Evolutionary conservation across 2,113 vertebrate genomes (phyloP).

Genomic region (Bubo bubo): DNA sequence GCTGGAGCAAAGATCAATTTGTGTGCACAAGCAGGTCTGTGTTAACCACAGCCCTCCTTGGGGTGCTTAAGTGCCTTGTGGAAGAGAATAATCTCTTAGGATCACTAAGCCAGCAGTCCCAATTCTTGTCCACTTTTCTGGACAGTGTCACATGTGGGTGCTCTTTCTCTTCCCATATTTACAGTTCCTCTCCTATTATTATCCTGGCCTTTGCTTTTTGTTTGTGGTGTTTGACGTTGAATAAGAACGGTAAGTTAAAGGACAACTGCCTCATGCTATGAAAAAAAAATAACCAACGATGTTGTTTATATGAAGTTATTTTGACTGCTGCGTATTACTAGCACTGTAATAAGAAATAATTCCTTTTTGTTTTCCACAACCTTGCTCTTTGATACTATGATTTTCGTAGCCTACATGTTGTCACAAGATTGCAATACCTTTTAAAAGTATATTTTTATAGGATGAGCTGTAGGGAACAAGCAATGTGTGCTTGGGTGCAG

Average conservation of each 20-base stretch:
- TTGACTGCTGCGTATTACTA: background rate
- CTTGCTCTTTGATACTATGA: background rate
- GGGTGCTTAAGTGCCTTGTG: background rate
- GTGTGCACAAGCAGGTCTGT: background rate
- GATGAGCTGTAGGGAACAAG: background rate
- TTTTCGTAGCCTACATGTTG: background rate
- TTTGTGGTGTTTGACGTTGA: background rate
- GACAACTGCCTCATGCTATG: background rate
- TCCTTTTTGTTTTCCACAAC: background rate
- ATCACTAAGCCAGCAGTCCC: background rate
- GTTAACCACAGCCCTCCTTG: background rate
- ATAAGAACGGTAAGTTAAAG: background rate
- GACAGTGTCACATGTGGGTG: accelerated
- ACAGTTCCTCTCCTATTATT: background rate
- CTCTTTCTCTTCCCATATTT: background rate
- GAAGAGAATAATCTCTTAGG: background rate
- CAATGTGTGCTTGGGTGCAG: accelerated
- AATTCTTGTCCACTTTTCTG: background rate
- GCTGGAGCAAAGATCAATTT: background rate
- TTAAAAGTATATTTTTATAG: background rate
- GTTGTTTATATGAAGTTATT: background rate
- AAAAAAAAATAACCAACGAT: background rate
- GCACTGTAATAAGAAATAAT: background rate
- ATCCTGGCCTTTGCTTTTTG: background rate
- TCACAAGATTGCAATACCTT: background rate